Conservation (phyloP, 2,113 vertebrate genomes). For the Antechinus stuartii region DNA sequence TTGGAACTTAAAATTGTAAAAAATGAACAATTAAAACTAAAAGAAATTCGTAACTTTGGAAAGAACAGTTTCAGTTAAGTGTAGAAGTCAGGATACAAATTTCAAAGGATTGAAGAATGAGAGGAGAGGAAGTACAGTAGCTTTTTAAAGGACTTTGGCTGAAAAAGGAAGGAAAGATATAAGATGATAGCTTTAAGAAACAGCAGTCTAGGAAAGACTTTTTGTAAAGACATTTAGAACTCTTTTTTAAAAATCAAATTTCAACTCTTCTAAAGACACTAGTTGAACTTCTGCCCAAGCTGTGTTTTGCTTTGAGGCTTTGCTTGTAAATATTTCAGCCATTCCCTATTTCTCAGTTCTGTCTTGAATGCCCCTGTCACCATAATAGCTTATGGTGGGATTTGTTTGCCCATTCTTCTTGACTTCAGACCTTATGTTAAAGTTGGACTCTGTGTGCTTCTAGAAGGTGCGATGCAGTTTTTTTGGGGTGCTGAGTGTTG, state of each 20-base stretch:
- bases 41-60: neutral
- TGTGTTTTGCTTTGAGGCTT: neutral
- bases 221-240: neutral
- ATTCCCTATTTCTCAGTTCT: neutral
- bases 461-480: neutral
- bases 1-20: neutral
- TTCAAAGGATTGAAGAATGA: neutral
- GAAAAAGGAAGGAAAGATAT: neutral
- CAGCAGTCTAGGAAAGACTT: neutral
- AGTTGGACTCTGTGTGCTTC: neutral
- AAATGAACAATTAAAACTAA: neutral
- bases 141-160: neutral
- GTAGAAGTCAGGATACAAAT: neutral
- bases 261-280: neutral
- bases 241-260: neutral
- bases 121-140: neutral
- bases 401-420: neutral
- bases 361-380: neutral
- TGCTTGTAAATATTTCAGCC: neutral
- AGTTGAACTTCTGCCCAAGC: neutral
- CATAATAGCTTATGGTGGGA: neutral
- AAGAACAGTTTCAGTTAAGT: neutral
- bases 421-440: no score
- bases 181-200: neutral
- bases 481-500: neutral